These are phyloP conservation scores for Sinocyclocheilus maitianheensis DNA, from an alignment of 2,113 vertebrate genomes.

Conservation along the genomic window DNA sequence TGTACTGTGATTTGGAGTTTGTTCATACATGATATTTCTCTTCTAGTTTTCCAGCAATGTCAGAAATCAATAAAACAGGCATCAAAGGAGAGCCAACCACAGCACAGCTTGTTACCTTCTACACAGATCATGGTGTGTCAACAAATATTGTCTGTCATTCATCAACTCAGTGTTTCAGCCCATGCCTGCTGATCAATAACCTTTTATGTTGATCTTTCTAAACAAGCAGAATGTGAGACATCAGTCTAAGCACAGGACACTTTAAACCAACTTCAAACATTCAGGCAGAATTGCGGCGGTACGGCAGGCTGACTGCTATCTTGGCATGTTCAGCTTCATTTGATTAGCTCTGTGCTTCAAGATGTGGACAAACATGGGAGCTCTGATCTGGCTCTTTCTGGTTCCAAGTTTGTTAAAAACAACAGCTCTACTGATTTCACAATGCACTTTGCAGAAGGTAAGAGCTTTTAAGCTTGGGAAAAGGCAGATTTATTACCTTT, in stretches of 20 bases:
- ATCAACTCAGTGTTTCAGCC: constrained; percentile 58
- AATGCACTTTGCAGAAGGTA: constrained; percentile 66
- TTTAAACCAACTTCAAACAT: background rate
- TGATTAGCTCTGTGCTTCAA: constrained; percentile 27
- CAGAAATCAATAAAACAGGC: constrained; percentile 33
- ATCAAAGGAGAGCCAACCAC: constrained; percentile 33
- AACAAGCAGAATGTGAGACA: background rate
- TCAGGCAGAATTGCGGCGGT: background rate
- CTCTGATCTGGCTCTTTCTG: constrained; percentile 61
- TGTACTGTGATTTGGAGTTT: background rate
- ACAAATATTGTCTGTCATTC: constrained; percentile 55
- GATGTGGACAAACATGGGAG: constrained; percentile 65
- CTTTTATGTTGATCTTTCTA: constrained; percentile 14
- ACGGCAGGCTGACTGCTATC: background rate
- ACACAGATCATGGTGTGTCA: constrained; percentile 45
- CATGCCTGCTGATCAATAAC: constrained; percentile 8
- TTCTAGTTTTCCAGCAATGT: constrained; percentile 1
- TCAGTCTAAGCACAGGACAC: background rate
- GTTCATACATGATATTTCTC: background rate
- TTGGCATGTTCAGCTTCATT: background rate
- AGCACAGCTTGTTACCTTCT: constrained; percentile 13
- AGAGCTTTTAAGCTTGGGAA: constrained; percentile 55
- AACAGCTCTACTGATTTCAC: constrained; percentile 62
- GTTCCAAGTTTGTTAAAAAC: constrained; percentile 59
- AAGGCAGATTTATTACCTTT: constrained; percentile 63